A percentile compares a stretch with the other conserved stretches of the same genome.
These are phyloP conservation scores for Ptychadena robeensis DNA, from an alignment of 2,797 vertebrate genomes.

Conservation along the genomic window DNA sequence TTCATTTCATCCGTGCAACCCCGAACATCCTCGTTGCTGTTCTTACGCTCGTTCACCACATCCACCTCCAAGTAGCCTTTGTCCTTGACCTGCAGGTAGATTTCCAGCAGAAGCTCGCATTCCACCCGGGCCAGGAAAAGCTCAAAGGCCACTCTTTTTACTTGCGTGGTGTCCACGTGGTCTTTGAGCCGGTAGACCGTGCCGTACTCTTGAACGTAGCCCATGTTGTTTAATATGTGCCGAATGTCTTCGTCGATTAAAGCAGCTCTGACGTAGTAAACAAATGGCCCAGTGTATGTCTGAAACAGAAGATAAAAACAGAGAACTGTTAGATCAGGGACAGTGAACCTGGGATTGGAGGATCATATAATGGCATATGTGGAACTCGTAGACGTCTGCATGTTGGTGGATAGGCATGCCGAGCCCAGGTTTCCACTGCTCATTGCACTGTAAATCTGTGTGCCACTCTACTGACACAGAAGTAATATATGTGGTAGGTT, in stretches of 20 bases:
- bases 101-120: slow-evolving; percentile 91
- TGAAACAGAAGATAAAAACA: slow-evolving; percentile 67
- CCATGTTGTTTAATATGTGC: slow-evolving; percentile 88
- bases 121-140: slow-evolving; percentile 94
- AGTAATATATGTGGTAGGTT: no score
- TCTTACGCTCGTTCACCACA: slow-evolving; percentile 84
- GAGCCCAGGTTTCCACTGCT: no score
- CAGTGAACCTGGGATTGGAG: no score
- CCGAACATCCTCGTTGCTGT: slow-evolving; percentile 83
- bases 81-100: slow-evolving; percentile 88
- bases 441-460: no score
- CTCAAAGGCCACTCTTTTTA: slow-evolving; percentile 88
- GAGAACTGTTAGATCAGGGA: slow-evolving; percentile 9
- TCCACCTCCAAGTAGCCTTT: slow-evolving; percentile 87
- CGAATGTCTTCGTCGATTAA: slow-evolving; percentile 87
- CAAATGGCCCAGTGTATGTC: slow-evolving; percentile 97
- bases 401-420: no score
- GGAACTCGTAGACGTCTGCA: no score
- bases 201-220: slow-evolving; percentile 88
- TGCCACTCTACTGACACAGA: no score
- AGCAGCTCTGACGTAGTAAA: slow-evolving; percentile 93
- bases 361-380: no score
- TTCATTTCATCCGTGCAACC: slow-evolving; percentile 89
- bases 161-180: slow-evolving; percentile 74
- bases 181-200: slow-evolving; percentile 74